A percentile compares a stretch with the other conserved stretches of the same genome.
phyloP scores from a whole-genome alignment of 2,797 vertebrate genomes.

The Nannoperca australis region DNA sequence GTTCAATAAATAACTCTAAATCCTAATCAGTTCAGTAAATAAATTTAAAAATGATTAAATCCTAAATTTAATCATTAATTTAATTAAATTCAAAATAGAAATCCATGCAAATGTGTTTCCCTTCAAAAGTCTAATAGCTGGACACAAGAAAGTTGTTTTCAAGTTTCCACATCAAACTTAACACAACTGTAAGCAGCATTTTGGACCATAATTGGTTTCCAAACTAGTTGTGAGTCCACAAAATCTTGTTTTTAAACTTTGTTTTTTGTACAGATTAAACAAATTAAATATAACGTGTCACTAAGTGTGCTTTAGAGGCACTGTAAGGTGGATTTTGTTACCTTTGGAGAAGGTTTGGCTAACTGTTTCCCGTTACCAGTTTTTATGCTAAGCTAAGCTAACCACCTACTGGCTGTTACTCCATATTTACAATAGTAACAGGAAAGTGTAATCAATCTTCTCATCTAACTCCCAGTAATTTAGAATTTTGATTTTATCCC shows the following conservation, averaged over 20 bases:
- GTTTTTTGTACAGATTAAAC: background rate
- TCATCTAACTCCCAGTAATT: background rate
- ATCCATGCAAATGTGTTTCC: background rate
- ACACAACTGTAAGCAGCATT: background rate
- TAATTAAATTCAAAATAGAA: too few species aligned
- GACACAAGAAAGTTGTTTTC: background rate
- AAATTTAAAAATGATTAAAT: too few species aligned
- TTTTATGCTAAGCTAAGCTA: conserved; percentile 4
- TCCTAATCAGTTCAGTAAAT: too few species aligned
- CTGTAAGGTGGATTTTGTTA: background rate
- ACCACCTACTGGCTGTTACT: background rate
- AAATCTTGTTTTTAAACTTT: background rate
- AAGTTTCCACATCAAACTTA: background rate
- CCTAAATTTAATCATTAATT: too few species aligned
- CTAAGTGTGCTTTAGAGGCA: background rate
- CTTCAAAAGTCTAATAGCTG: background rate
- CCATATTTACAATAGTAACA: background rate
- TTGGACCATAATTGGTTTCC: background rate
- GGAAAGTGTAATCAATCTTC: background rate
- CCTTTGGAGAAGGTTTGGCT: background rate
- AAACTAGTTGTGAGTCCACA: background rate
- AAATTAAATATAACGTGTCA: background rate
- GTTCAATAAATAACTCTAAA: too few species aligned
- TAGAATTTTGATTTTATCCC: too few species aligned
- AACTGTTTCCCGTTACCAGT: background rate